These are phyloP conservation scores for Zophobas atratus DNA, from an alignment of 1,140 invertebrate species.

Conservation along the genomic window DNA sequence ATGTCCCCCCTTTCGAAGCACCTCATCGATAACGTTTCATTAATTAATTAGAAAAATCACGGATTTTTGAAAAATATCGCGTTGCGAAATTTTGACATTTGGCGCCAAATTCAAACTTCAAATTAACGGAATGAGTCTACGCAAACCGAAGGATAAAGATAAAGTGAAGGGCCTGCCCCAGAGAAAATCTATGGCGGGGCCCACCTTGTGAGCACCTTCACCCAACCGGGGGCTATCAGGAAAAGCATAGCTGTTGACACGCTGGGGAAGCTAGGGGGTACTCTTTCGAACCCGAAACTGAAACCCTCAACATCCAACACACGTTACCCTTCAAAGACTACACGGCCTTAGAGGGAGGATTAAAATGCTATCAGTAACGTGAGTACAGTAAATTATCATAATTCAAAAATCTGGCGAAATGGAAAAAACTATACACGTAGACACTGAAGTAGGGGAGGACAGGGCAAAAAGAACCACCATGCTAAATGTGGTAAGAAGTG, in stretches of 20 bases:
- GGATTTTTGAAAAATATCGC: slow-evolving; percentile 39
- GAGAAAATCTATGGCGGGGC: slow-evolving; percentile 47
- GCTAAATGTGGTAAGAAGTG: too few relatives aligned
- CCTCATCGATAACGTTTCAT: slow-evolving; percentile 18
- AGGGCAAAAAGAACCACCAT: too few relatives aligned
- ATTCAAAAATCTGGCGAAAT: not conserved
- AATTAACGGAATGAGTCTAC: slow-evolving; percentile 20
- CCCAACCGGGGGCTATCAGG: slow-evolving; percentile 21
- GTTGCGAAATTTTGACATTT: slow-evolving; percentile 39
- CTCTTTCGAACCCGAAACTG: not conserved
- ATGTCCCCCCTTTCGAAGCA: not conserved
- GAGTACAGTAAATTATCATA: not conserved
- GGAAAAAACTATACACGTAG: too few relatives aligned
- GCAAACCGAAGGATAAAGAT: slow-evolving; percentile 3
- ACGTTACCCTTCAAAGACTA: slow-evolving; percentile 4
- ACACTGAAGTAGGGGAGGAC: too few relatives aligned
- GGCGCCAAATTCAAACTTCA: slow-evolving; percentile 38
- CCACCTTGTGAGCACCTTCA: slow-evolving; percentile 10
- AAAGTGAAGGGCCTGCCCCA: slow-evolving; percentile 31
- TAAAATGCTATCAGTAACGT: slow-evolving; percentile 7
- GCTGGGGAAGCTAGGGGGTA: not conserved
- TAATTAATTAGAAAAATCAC: slow-evolving; percentile 13
- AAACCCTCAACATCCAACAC: slow-evolving; percentile 9
- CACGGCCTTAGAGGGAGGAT: slow-evolving; percentile 8
- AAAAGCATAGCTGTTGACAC: slow-evolving; percentile 5